Evolutionary conservation across 2,113 vertebrate species (phyloP), one percentile per base, ranked within the genome.

Genomic region (Symphodus melops): DNA sequence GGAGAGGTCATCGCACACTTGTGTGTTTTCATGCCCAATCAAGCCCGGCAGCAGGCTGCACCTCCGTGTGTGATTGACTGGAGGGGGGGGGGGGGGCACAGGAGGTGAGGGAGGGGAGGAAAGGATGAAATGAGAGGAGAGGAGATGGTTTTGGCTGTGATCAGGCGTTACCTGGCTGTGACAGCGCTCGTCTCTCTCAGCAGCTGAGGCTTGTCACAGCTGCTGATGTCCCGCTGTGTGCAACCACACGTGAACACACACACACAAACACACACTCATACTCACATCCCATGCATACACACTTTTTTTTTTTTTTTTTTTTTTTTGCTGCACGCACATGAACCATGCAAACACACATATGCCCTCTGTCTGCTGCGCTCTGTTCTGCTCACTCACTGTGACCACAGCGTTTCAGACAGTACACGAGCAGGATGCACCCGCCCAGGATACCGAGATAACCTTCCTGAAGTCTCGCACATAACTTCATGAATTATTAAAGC

Each of bases 171-270:
- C 86, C 87, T 89, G 91, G 79, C 90, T 80, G 78, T 84, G 87
- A 91, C 88, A 73, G 85, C 83, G 23, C 84, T 89, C 68, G 75
- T 88, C 88, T 88, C 86, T 83, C 82, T 83, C 81, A 83, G 77
- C 91, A 90, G 91, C 91, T 92, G 89, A 92, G 89, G 77, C 86
- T 85, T 86, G 90, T 92, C 89, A 87, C 90, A 87, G 88, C 87
- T 84, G 91, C 87, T 66, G 86, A 79, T 55, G 76, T 72, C 87
- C 78, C 28, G 53, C 90, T 77, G 89, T 78, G 89, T 85, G 82
- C 80, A 83, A 58, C 84, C 82, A 73, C 72, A 81, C 86, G 51
- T 88, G 81, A 83, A 84, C 55, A 53, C 61, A 28, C 69, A 53
- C 76, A 49, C 36, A 12, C 58, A 28, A 25, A 21, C 57, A 28